A percentile compares a stretch with the other conserved stretches of the same genome.
Evolutionary conservation across 2,113 vertebrate genomes (phyloP).

Genomic region (Prinia subflava): DNA sequence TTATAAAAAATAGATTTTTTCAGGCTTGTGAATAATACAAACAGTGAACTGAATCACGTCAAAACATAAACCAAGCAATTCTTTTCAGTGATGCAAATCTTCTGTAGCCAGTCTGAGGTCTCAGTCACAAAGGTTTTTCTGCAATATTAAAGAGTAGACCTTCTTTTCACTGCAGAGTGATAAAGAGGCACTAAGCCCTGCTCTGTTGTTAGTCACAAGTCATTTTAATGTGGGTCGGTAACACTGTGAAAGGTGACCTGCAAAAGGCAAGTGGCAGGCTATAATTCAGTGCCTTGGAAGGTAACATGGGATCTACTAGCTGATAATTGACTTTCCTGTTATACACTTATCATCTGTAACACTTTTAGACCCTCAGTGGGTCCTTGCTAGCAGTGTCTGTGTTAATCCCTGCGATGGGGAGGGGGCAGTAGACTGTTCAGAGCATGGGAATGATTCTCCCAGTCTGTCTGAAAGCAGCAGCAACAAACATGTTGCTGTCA

Average conservation of each 20-base stretch:
- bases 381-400: not conserved
- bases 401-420: not conserved
- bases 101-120: not conserved
- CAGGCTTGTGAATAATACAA: conserved; percentile 37
- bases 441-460: not conserved
- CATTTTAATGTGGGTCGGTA: conserved; percentile 52
- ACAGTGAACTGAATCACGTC: not conserved
- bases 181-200: conserved; percentile 8
- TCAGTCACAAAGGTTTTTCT: not conserved
- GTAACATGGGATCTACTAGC: not conserved
- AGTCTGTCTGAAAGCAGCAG: not conserved
- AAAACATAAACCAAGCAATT: not conserved
- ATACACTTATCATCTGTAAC: conserved; percentile 38
- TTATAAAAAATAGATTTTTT: not conserved
- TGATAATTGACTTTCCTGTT: conserved; percentile 45
- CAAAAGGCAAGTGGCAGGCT: conserved; percentile 4
- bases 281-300: conserved; percentile 11
- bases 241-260: conserved; percentile 31
- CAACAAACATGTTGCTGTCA: not conserved
- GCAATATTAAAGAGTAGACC: not conserved
- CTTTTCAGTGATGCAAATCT: conserved; percentile 43
- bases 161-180: conserved; percentile 8
- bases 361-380: not conserved
- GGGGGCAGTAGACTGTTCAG: not conserved
- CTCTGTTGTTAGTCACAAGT: conserved; percentile 31